phyloP scores from a whole-genome alignment of 2,888 invertebrate species.

The Stenodera caucasica region DNA sequence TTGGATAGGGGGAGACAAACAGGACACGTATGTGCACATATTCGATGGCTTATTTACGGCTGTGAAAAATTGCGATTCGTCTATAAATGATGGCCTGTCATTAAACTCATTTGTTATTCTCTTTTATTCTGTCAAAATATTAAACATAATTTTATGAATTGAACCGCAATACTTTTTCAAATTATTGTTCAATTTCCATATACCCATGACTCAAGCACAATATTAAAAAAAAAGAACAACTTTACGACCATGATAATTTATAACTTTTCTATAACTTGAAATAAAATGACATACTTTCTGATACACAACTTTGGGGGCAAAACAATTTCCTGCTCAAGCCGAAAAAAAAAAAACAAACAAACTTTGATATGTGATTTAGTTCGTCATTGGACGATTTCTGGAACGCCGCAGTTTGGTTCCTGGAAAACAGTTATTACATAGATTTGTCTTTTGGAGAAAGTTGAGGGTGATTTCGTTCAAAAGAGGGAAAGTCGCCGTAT shows the following conservation, averaged over 20 bases:
- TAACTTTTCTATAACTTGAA: neutral
- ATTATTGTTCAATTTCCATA: neutral
- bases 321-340: slow-evolving; percentile 9
- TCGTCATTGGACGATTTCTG: slow-evolving; percentile 36
- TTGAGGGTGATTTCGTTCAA: slow-evolving; percentile 14
- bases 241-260: neutral
- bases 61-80: slow-evolving; percentile 49
- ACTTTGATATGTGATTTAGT: slow-evolving; percentile 37
- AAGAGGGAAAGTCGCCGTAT: slow-evolving; percentile 24
- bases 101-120: slow-evolving; percentile 34
- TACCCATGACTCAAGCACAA: neutral
- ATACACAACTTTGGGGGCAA: neutral
- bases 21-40: slow-evolving; percentile 36
- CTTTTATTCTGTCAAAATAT: neutral
- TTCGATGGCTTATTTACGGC: slow-evolving; percentile 47
- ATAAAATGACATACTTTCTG: neutral
- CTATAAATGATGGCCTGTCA: slow-evolving; percentile 47
- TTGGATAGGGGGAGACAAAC: slow-evolving; percentile 30
- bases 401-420: slow-evolving; percentile 40
- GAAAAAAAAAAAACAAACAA: too few species aligned
- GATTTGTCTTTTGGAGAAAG: slow-evolving; percentile 45
- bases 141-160: neutral
- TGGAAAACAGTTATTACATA: slow-evolving; percentile 48
- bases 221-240: neutral
- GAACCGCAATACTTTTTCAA: neutral